A percentile compares a stretch with the other conserved stretches of the same genome.
phyloP scores from a whole-genome alignment of 1,140 invertebrate species.

The Choristoneura fumiferana region DNA sequence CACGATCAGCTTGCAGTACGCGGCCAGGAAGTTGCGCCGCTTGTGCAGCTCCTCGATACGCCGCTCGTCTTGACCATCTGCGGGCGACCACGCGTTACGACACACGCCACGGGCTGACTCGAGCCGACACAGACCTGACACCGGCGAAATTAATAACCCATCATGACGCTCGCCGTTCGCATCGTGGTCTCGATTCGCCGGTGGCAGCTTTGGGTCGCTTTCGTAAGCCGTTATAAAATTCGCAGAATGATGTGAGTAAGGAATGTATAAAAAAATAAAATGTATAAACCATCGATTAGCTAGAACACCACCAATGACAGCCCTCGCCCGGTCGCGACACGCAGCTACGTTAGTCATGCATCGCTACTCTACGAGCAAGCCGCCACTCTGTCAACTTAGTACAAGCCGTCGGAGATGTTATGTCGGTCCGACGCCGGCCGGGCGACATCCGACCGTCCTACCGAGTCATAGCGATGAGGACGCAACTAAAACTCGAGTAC shows the following conservation, averaged over 20 bases:
- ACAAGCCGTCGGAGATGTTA: neutral
- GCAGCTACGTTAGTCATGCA: slow-evolving; percentile 17
- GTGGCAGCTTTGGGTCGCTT: too few species aligned
- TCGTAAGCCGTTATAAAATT: too few species aligned
- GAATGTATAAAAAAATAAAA: neutral
- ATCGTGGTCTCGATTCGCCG: too few species aligned
- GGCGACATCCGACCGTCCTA: neutral
- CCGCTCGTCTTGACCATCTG: slow-evolving; percentile 94
- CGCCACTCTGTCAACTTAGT: neutral
- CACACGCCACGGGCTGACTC: neutral
- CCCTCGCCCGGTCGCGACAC: slow-evolving; percentile 5
- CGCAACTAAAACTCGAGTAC: slow-evolving; percentile 17
- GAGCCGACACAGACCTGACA: too few species aligned
- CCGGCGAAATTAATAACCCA: too few species aligned
- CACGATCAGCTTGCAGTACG: slow-evolving; percentile 98
- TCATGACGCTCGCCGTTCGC: too few species aligned
- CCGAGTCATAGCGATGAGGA: neutral
- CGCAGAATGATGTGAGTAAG: neutral
- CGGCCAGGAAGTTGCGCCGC: slow-evolving; percentile 95
- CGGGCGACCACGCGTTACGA: too few species aligned
- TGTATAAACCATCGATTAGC: neutral
- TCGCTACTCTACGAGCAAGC: neutral
- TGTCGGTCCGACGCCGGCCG: neutral
- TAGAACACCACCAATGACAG: slow-evolving; percentile 11
- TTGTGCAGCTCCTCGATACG: slow-evolving; percentile 97